Percentiles rank a stretch among this genome's conserved stretches.
Conservation (phyloP, 1,140 invertebrate species). For the Caerostris darwini region DNA sequence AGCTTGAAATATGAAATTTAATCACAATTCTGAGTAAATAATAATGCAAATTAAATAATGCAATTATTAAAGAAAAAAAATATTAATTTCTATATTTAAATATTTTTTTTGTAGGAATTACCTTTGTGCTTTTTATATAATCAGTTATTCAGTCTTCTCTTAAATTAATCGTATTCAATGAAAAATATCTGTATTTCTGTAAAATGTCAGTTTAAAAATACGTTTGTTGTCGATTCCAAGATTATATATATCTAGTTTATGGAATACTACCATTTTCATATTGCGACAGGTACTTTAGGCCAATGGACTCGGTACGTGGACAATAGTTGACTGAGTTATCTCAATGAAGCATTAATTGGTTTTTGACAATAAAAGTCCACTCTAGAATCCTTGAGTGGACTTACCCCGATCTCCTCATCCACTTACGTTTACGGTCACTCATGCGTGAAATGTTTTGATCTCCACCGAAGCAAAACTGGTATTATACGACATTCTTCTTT, state of each 20-base stretch:
- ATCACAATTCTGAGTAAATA: no score
- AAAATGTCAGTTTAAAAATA: no score
- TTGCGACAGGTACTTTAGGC: background rate
- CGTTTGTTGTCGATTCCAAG: no score
- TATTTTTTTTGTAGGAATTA: no score
- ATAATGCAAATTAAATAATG: no score
- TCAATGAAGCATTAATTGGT: slow-evolving; percentile 54
- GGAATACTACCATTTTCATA: background rate
- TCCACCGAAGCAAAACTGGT: slow-evolving; percentile 52
- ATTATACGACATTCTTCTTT: slow-evolving; percentile 53
- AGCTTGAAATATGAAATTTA: no score
- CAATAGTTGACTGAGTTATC: slow-evolving; percentile 15
- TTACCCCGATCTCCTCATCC: background rate
- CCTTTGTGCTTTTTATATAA: no score
- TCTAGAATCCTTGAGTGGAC: background rate
- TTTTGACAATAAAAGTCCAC: slow-evolving; percentile 48
- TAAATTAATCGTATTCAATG: no score
- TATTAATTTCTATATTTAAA: no score
- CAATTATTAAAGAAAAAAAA: no score
- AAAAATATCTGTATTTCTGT: no score
- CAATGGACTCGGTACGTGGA: slow-evolving; percentile 16
- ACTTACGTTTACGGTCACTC: slow-evolving; percentile 50
- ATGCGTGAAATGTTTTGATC: slow-evolving; percentile 67
- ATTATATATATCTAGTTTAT: background rate
- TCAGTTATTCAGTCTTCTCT: no score